Conservation (phyloP, 1,140 invertebrate genomes). For the Marisa cornuarietis region DNA sequence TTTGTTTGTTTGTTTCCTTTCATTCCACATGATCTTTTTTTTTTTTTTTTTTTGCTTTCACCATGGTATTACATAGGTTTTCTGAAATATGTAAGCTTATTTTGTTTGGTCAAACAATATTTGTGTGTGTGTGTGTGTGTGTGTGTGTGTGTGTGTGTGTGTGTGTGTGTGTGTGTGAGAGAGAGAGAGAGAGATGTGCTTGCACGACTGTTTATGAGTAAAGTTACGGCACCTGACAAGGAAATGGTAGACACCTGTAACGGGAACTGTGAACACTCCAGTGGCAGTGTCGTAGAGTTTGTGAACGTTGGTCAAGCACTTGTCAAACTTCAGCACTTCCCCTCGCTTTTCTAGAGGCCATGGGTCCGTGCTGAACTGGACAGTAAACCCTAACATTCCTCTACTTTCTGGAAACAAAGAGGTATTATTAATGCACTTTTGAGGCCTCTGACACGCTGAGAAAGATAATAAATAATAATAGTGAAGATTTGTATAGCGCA, state of each 20-base stretch:
- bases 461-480: no score
- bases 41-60: no score
- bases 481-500: no score
- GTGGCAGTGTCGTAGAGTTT: background rate
- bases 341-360: background rate
- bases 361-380: slow-evolving; percentile 6
- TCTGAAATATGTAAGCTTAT: no score
- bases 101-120: background rate
- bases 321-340: slow-evolving; percentile 12
- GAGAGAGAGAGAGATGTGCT: no score
- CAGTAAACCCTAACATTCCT: slow-evolving; percentile 2
- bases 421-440: no score
- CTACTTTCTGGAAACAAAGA: background rate
- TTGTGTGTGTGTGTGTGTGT: slow-evolving; percentile 11
- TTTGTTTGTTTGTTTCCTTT: no score
- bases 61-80: no score
- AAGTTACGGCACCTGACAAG: background rate
- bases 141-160: slow-evolving; percentile 1
- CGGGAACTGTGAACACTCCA: slow-evolving; percentile 9
- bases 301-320: slow-evolving; percentile 5
- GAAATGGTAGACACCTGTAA: background rate
- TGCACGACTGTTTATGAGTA: no score
- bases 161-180: no score
- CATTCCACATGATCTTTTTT: no score
- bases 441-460: no score